A percentile compares a stretch with the other conserved stretches of the same genome.
These are phyloP conservation scores for Leucoraja ocellata DNA, from an alignment of 2,797 vertebrate genomes.

Conservation along the genomic window DNA sequence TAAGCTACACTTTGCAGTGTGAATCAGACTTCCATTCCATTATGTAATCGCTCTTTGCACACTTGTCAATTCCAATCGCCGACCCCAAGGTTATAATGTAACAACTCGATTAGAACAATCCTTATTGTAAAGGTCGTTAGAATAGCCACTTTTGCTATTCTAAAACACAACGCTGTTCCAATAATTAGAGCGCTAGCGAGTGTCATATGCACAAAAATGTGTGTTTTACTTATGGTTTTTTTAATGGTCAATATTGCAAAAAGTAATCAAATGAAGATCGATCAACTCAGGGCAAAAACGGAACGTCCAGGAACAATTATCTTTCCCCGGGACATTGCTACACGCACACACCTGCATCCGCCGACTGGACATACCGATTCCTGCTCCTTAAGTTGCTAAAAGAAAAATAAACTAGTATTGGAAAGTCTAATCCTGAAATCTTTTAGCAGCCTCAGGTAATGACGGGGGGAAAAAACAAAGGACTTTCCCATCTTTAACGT, in stretches of 20 bases:
- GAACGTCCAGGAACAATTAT: background rate
- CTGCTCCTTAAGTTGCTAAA: background rate
- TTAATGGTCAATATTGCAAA: background rate
- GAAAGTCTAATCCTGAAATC: constrained; percentile 14
- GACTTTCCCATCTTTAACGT: constrained; percentile 33
- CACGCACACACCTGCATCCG: background rate
- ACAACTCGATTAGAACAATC: background rate
- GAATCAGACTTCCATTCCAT: background rate
- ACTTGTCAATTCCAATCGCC: no score
- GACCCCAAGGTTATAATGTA: background rate
- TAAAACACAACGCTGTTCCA: background rate
- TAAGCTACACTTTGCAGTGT: background rate
- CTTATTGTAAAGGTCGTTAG: background rate
- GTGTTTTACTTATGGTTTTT: background rate
- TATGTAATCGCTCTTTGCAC: background rate
- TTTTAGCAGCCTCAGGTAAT: background rate
- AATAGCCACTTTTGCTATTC: background rate
- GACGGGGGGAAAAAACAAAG: background rate
- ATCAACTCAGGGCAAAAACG: background rate
- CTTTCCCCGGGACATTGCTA: background rate
- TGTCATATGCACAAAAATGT: background rate
- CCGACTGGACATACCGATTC: background rate
- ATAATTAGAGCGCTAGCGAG: background rate
- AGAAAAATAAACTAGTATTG: background rate
- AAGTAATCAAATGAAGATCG: background rate